Conservation (phyloP, 2,797 vertebrate species). For the Micrastur ruficollis region DNA sequence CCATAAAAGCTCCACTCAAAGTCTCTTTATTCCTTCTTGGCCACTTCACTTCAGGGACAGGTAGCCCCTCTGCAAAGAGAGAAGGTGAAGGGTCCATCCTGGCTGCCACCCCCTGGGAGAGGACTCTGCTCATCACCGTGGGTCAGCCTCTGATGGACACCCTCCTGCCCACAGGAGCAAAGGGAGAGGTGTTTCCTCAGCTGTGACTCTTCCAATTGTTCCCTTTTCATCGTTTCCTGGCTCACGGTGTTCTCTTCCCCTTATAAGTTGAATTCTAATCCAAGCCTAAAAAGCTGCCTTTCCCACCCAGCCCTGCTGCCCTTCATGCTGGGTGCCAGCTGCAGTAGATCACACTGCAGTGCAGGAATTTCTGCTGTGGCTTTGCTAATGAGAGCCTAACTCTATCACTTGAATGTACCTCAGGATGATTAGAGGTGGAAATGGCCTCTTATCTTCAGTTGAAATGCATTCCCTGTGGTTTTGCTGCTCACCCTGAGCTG, state of each 20-base stretch:
- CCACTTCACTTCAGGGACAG: neutral
- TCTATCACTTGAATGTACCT: neutral
- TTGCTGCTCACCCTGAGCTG: neutral
- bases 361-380: neutral
- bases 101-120: neutral
- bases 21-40: neutral
- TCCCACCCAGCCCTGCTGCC: neutral
- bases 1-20: rapidly evolving
- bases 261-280: neutral
- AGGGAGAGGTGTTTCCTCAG: neutral
- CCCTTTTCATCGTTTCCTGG: neutral
- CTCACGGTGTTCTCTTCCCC: neutral
- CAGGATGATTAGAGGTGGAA: neutral
- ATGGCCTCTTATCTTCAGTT: neutral
- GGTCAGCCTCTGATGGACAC: neutral
- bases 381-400: neutral
- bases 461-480: rapidly evolving
- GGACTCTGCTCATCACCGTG: neutral
- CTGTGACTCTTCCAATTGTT: neutral
- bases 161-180: neutral
- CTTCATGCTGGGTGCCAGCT: neutral
- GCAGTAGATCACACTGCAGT: neutral
- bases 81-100: neutral
- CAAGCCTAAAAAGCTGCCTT: neutral
- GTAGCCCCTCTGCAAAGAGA: neutral